These are phyloP conservation scores for Cossypha polioptera DNA, from an alignment of 2,797 vertebrate genomes.

Conservation along the genomic window DNA sequence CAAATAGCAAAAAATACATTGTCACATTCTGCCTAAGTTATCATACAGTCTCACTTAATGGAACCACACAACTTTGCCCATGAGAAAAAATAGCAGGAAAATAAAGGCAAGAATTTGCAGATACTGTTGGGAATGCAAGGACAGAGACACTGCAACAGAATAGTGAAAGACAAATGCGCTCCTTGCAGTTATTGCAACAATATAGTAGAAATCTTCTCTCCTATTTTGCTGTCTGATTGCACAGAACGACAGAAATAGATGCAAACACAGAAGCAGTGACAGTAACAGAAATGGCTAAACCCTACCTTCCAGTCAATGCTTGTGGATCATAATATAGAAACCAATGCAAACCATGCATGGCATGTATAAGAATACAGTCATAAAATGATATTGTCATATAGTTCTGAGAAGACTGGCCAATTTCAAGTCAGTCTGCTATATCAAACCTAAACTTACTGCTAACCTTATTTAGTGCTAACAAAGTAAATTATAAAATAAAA, in stretches of 20 bases:
- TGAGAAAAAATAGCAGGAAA: neutral
- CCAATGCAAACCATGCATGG: neutral
- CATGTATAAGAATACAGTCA: neutral
- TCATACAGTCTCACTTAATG: neutral
- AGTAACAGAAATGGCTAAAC: neutral
- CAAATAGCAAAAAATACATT: neutral
- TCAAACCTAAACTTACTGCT: neutral
- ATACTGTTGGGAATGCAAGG: neutral
- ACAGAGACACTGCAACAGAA: neutral
- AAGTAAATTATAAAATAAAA: neutral
- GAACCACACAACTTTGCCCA: neutral
- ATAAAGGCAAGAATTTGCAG: neutral
- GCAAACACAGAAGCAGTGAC: neutral
- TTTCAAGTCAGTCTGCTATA: neutral
- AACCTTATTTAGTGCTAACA: neutral
- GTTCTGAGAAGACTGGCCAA: neutral
- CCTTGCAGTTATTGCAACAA: neutral
- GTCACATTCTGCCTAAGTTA: neutral
- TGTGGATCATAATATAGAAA: neutral
- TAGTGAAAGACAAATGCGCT: rapidly evolving
- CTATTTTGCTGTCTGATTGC: neutral
- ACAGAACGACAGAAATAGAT: neutral
- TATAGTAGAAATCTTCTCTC: neutral
- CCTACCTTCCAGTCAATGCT: neutral
- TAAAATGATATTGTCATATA: neutral